phyloP scores from a whole-genome alignment of 92 coral and sea anemone genomes.

The Umimayanthus chanpuru region DNA sequence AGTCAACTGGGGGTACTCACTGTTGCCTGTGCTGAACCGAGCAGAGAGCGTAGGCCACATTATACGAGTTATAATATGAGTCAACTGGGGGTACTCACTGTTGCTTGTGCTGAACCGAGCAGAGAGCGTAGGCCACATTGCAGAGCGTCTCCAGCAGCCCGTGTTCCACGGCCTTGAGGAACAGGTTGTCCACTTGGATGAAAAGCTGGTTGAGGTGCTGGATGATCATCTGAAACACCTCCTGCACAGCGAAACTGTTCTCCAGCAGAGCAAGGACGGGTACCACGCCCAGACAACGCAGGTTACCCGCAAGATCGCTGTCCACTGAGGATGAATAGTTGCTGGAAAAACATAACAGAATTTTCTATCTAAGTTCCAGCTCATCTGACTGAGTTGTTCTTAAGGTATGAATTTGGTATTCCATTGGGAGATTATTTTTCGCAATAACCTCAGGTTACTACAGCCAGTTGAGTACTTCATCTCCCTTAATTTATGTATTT shows the following conservation, averaged over 20 bases:
- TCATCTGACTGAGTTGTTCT: background rate
- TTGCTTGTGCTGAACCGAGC: slow-evolving; percentile 66
- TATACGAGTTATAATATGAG: too few species aligned
- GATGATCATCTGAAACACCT: slow-evolving; percentile 80
- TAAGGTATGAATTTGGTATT: too few species aligned
- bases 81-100: slow-evolving; percentile 53
- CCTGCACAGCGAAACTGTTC: slow-evolving; percentile 75
- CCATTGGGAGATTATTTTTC: too few species aligned
- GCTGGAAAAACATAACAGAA: slow-evolving; percentile 41
- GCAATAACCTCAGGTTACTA: too few species aligned
- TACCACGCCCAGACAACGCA: slow-evolving; percentile 85
- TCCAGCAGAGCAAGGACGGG: slow-evolving; percentile 87
- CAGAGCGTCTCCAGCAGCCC: slow-evolving; percentile 88
- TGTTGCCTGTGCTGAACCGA: slow-evolving; percentile 67
- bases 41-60: slow-evolving; percentile 77
- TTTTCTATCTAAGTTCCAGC: background rate
- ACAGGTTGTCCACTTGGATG: slow-evolving; percentile 85
- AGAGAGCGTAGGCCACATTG: slow-evolving; percentile 77
- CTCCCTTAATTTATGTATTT: too few species aligned
- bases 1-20: slow-evolving; percentile 40
- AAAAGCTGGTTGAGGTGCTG: slow-evolving; percentile 83
- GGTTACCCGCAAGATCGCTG: slow-evolving; percentile 56
- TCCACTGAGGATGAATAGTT: slow-evolving; percentile 68
- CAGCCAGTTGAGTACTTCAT: too few species aligned
- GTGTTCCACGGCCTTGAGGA: slow-evolving; percentile 86